These are phyloP conservation scores for Cettia cetti DNA, from an alignment of 2,113 vertebrate genomes.

Conservation along the genomic window DNA sequence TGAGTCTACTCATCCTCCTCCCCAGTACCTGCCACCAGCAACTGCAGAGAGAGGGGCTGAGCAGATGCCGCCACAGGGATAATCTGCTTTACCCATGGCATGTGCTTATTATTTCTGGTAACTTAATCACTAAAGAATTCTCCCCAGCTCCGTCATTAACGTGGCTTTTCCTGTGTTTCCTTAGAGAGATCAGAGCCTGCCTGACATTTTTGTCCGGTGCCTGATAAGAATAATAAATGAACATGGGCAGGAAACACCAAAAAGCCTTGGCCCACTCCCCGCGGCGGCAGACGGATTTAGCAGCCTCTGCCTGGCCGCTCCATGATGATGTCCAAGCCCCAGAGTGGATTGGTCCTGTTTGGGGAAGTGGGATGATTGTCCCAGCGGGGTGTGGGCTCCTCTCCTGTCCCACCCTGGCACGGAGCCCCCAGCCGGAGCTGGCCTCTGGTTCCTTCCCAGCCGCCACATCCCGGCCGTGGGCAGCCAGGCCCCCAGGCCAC, in stretches of 20 bases:
- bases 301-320: background rate
- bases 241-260: background rate
- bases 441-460: background rate
- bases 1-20: background rate
- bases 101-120: constrained; percentile 18
- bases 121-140: constrained; percentile 47
- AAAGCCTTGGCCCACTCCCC: background rate
- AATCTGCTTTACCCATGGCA: background rate
- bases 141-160: background rate
- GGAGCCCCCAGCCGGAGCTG: background rate
- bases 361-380: constrained; percentile 14
- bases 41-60: background rate
- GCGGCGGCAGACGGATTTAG: background rate
- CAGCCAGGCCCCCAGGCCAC: background rate
- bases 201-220: constrained; percentile 22
- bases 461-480: accelerated
- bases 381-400: background rate
- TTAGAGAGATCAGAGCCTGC: constrained; percentile 5
- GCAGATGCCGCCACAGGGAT: accelerated
- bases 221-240: constrained; percentile 55
- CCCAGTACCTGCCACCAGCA: background rate
- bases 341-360: background rate
- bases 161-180: constrained; percentile 47
- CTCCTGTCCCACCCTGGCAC: background rate
- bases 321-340: background rate